Base-by-base conservation (phyloP, 2,888 invertebrate species). In the Cryptophagus acutangulus region DNA sequence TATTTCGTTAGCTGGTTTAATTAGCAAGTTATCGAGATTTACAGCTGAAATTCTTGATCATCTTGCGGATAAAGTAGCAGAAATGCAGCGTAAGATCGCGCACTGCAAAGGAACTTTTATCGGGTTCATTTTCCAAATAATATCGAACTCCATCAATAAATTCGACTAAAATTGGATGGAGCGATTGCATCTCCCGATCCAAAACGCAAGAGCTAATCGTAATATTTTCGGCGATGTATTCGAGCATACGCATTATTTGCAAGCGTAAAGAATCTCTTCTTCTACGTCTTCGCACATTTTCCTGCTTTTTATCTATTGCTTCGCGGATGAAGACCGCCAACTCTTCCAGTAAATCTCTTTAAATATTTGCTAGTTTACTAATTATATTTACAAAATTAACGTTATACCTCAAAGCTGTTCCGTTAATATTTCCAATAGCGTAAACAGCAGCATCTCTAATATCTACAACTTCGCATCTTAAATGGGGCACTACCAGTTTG, bases 301-400 rank as follows among this genome's bases (percentile, higher is more conserved):
- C 97, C 70, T 96, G 95, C 65, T 96, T 97, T 33, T 92, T 80
- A 66, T 99, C 97, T 13, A 94, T 88, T 0, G 96, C 94, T 68
- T 99, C 99, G 12, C 95, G 82, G 42, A 99, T 82, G 50, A 91
- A 84, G 1, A 87, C 81, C 4, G 89, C 81, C 39, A 99, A 69
- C 71, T 99, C 99, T 60, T 99, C 99, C 81, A 97, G 87, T 43
- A 99, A 73, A 72, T 96, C 95, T 65, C 95, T 95, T 64, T 8
- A 61, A 50, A 42, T 33, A 44, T 29, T 33, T 17, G 14, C 5
- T 33, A 29, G 28, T 29, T n/a, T 14, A 15, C 20, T 18, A 18
- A n/a, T n/a, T n/a, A n/a, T n/a, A n/a, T n/a, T n/a, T n/a, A n/a
- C n/a, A n/a, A n/a, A n/a, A n/a, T 12, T 26, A 17, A 26, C 16